These are phyloP conservation scores for Drosophila sucinea DNA, from an alignment of 1,140 invertebrate species.

Conservation along the genomic window DNA sequence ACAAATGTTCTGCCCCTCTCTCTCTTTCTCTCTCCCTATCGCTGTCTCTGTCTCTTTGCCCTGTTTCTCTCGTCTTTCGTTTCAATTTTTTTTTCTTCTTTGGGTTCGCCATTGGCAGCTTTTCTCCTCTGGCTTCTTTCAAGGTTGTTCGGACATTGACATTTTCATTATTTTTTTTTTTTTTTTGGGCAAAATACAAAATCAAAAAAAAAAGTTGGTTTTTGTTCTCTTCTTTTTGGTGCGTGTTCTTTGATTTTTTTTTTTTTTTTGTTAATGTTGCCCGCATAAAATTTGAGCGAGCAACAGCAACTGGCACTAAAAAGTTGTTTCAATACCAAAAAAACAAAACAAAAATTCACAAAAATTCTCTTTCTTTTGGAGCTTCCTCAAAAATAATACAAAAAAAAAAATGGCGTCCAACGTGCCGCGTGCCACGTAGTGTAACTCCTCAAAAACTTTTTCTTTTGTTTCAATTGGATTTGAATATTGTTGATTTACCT, in stretches of 20 bases:
- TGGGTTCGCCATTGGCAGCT: constrained; percentile 52
- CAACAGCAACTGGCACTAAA: constrained; percentile 55
- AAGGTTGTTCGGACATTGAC: constrained; percentile 83
- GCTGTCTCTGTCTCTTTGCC: constrained; percentile 27
- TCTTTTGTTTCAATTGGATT: constrained; percentile 28
- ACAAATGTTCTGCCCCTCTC: constrained; percentile 20
- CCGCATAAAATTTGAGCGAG: constrained; percentile 75
- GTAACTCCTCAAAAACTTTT: constrained; percentile 41
- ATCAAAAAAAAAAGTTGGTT: constrained; percentile 49
- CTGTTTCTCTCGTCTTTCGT: constrained; percentile 25
- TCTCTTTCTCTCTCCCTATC: constrained; percentile 25
- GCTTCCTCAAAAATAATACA: constrained; percentile 19
- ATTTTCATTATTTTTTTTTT: constrained; percentile 72
- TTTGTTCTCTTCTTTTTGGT: constrained; percentile 40
- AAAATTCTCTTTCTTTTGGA: constrained; percentile 55
- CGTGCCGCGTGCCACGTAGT: constrained; percentile 60
- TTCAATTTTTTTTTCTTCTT: background rate
- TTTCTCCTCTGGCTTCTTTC: constrained; percentile 82
- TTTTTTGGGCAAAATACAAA: constrained; percentile 51
- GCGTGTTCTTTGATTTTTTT: constrained; percentile 27
- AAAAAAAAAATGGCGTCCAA: constrained; percentile 54
- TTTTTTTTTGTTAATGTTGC: constrained; percentile 65
- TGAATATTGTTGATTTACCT: constrained; percentile 22
- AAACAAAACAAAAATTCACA: background rate
- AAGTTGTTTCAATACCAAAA: constrained; percentile 48